A percentile compares a stretch with the other conserved stretches of the same genome.
These are phyloP conservation scores for Pseudorasbora parva DNA, from an alignment of 2,113 vertebrate species.

Conservation along the genomic window DNA sequence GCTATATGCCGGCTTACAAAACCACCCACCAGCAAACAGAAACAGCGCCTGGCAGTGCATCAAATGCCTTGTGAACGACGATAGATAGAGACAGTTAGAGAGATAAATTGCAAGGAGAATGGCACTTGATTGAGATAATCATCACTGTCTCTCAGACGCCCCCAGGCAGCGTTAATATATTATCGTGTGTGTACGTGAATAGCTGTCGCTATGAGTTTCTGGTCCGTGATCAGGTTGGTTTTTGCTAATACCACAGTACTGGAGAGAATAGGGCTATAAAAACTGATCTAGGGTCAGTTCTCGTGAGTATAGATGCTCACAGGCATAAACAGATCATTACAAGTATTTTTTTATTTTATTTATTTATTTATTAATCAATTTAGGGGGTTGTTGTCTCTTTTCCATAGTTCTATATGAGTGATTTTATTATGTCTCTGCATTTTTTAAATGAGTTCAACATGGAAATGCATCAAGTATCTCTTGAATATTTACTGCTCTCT, in stretches of 20 bases:
- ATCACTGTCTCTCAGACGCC: neutral
- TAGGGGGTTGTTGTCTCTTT: neutral
- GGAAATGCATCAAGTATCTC: neutral
- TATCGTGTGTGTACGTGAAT: neutral
- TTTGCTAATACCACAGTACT: neutral
- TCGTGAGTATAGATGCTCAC: neutral
- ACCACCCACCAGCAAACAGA: conserved; percentile 63
- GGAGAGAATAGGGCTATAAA: neutral
- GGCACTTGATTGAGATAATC: conserved; percentile 34
- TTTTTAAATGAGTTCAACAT: neutral
- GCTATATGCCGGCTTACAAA: conserved; percentile 32
- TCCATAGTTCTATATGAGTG: neutral
- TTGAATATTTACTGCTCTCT: neutral
- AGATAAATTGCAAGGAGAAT: conserved; percentile 17
- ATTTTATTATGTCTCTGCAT: neutral
- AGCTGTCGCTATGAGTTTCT: neutral
- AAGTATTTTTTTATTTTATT: neutral
- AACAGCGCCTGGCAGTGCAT: conserved; percentile 64
- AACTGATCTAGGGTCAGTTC: neutral
- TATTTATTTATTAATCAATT: too few relatives aligned
- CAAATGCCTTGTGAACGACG: conserved; percentile 57
- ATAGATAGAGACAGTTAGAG: conserved; percentile 17
- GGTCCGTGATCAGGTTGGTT: neutral
- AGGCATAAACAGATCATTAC: neutral
- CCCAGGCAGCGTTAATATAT: neutral